A percentile compares a stretch with the other conserved stretches of the same genome.
Conservation (phyloP, 2,113 vertebrate genomes). For the Mungos mungo region DNA sequence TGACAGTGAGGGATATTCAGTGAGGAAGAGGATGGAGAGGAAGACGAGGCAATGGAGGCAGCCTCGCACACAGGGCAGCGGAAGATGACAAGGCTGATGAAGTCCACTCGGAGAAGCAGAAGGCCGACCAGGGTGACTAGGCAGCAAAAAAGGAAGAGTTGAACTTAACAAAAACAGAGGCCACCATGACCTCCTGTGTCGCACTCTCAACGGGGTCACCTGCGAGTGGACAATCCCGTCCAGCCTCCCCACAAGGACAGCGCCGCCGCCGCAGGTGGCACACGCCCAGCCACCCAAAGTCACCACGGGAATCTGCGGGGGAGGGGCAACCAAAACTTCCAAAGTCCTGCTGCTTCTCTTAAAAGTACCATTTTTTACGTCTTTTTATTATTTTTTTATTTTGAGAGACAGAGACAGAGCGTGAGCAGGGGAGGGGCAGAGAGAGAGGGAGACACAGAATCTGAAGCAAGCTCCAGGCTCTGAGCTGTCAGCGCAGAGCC, state of each 20-base stretch:
- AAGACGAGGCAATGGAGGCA: constrained; percentile 92
- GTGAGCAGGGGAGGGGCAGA: too few relatives aligned
- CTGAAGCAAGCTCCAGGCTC: too few relatives aligned
- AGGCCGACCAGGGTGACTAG: constrained; percentile 95
- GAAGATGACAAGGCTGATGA: constrained; percentile 95
- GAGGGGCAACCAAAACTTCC: constrained; percentile 82
- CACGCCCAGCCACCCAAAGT: constrained; percentile 69
- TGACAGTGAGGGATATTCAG: constrained; percentile 83
- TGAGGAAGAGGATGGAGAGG: constrained; percentile 93
- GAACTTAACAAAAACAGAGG: constrained; percentile 80
- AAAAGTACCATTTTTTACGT: constrained; percentile 86
- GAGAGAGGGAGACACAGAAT: too few relatives aligned
- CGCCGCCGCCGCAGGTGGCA: constrained; percentile 39
- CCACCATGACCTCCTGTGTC: constrained; percentile 80
- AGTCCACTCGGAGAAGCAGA: constrained; percentile 96
- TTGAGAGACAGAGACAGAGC: too few relatives aligned
- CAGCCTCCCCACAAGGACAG: neutral
- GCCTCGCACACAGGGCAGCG: constrained; percentile 91
- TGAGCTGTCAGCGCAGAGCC: too few relatives aligned
- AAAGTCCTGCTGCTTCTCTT: constrained; percentile 91
- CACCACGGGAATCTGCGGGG: constrained; percentile 73
- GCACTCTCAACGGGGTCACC: constrained; percentile 89
- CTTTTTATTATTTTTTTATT: too few relatives aligned
- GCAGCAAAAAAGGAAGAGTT: constrained; percentile 81
- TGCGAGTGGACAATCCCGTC: constrained; percentile 81